phyloP scores from a whole-genome alignment of 2,888 invertebrate species.

The Mechanitis messenoides region DNA sequence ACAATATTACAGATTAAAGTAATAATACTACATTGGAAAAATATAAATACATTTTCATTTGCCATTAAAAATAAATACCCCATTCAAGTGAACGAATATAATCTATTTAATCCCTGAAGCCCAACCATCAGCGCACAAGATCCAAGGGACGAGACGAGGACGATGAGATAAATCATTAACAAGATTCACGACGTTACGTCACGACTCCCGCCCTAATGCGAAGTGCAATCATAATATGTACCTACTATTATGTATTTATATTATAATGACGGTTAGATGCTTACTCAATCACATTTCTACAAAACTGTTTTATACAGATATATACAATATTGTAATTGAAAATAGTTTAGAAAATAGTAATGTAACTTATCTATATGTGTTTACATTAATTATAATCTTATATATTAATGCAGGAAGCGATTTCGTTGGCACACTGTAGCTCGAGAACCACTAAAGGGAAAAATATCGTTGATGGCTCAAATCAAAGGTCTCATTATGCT shows the following conservation, averaged over 20 bases:
- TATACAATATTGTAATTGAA: too few relatives aligned
- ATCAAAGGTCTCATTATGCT: too few relatives aligned
- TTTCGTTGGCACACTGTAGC: too few relatives aligned
- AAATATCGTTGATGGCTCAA: too few relatives aligned
- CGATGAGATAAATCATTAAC: constrained; percentile 52
- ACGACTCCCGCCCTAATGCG: constrained; percentile 12
- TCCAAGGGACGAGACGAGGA: constrained; percentile 23
- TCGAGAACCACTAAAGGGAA: too few relatives aligned
- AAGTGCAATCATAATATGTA: neutral
- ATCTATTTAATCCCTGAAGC: constrained; percentile 21
- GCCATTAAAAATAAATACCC: constrained; percentile 10
- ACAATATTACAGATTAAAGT: neutral
- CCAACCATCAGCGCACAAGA: constrained; percentile 19
- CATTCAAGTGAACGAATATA: constrained; percentile 13
- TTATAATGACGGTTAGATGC: neutral
- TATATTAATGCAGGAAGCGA: too few relatives aligned
- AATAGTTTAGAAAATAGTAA: too few relatives aligned
- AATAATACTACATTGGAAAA: neutral
- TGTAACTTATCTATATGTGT: too few relatives aligned
- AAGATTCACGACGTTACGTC: constrained; percentile 54
- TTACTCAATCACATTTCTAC: neutral
- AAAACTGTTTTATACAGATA: too few relatives aligned
- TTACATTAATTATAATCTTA: too few relatives aligned
- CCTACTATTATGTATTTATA: neutral
- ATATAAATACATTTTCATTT: neutral